Evolutionary conservation across 2,888 invertebrate species (phyloP).

Genomic region (Campaea margaritaria): DNA sequence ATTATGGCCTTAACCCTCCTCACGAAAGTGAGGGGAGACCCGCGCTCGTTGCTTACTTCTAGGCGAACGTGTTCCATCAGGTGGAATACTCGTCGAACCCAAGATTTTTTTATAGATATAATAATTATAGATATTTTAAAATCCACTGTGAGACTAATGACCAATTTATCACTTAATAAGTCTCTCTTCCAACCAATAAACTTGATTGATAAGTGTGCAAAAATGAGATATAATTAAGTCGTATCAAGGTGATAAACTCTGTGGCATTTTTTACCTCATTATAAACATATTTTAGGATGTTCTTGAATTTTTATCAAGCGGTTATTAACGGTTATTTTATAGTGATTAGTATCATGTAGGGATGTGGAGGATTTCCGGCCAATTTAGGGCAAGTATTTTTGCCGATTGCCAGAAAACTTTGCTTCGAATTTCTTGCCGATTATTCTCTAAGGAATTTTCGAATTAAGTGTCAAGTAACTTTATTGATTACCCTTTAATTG

Average conservation of each 20-base stretch:
- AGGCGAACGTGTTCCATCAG: no score
- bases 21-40: no score
- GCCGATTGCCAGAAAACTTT: not conserved
- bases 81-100: no score
- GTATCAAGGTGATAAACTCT: slow-evolving; percentile 16
- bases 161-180: slow-evolving; percentile 11
- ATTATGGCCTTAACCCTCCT: no score
- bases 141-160: slow-evolving; percentile 1
- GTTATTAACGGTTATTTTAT: slow-evolving; percentile 28
- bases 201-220: slow-evolving; percentile 15
- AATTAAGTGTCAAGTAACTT: no score
- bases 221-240: slow-evolving; percentile 20
- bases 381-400: not conserved
- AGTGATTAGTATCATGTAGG: slow-evolving; percentile 22
- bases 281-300: slow-evolving; percentile 31
- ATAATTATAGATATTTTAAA: no score
- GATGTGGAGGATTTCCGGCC: slow-evolving; percentile 5
- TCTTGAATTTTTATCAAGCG: slow-evolving; percentile 23
- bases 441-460: no score
- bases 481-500: no score
- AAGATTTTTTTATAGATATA: no score
- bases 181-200: slow-evolving; percentile 11
- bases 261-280: slow-evolving; percentile 26
- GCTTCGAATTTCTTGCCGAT: no score
- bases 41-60: no score